Base-by-base conservation (phyloP, 1,140 invertebrate genomes). In the Caenorhabditis brenneri region DNA sequence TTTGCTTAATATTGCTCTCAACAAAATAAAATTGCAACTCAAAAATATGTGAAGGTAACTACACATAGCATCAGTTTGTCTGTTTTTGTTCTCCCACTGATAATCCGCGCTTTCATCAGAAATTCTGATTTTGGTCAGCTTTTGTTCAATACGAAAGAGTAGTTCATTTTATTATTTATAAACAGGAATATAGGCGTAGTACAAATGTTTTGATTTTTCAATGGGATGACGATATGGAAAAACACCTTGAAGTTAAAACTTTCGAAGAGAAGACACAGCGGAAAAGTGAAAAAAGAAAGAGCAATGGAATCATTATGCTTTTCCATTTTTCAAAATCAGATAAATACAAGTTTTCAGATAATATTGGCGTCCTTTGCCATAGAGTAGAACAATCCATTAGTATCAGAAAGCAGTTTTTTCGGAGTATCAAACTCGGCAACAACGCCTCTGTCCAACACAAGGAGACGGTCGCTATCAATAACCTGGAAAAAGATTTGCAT, bases 401-500 rank as follows among this genome's bases (percentile, higher is more conserved):
- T 91, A 91, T 96, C 93, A 29, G 93, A 88, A 12, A 95, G 92
- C 51, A 97, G 92, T 80, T 93, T 92, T 86, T 93, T 92, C 4
- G 96, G 95, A 55, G 93, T 92, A 81, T 95, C 95, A 88, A 96
- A 94, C 91, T 97, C 96, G 19, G 94, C 91, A 29, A 96, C 93
- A 85, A 93, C 91, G 4, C 96, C 96, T 84, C 94, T 93, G 79
- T 93, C 93, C 93, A 98, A 94, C 0, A 96, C 95, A 16, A 88
- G 39, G 2, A 85, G 84, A 15, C 69, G 51, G 33, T 69, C 65
- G 42, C 65, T 74, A 24, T 74, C 65, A 33, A 74, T 74, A 42
- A 74, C 79, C 51, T 80, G 24, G 31, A 80, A 51, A 29, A 51
- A 31, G 10, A 31, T 24, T 49, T 33, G 42, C n/a, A 48, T 48